Evolutionary conservation across 2,113 vertebrate species (phyloP).

Genomic region (Limanda limanda): DNA sequence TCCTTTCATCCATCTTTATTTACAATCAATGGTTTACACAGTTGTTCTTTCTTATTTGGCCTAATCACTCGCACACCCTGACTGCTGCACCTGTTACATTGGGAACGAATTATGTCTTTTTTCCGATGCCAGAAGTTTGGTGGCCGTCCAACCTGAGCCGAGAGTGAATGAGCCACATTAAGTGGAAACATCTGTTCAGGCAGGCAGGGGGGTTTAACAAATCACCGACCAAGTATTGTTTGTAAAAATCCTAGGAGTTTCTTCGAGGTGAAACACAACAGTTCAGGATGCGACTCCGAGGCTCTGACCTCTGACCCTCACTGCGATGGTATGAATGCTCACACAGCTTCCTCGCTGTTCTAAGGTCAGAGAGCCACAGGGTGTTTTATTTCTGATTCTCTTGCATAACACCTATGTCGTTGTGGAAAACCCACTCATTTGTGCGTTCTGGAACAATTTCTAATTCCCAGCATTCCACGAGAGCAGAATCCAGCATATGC

Average conservation of each 20-base stretch:
- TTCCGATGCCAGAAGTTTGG: neutral
- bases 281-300: neutral
- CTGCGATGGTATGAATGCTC: neutral
- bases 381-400: neutral
- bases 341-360: neutral
- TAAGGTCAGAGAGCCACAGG: neutral
- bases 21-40: neutral
- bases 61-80: neutral
- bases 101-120: too few species aligned
- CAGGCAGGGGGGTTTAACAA: neutral
- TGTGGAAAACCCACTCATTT: neutral
- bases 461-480: neutral
- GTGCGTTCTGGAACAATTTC: neutral
- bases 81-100: neutral
- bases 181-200: neutral
- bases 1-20: neutral
- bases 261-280: neutral
- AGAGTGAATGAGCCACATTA: neutral
- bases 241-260: neutral
- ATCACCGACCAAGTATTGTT: neutral
- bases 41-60: neutral
- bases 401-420: neutral
- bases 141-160: neutral
- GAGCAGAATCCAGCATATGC: neutral
- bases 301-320: neutral